Conservation (phyloP, 2,113 vertebrate genomes). For the Acrocephalus arundinaceus region DNA sequence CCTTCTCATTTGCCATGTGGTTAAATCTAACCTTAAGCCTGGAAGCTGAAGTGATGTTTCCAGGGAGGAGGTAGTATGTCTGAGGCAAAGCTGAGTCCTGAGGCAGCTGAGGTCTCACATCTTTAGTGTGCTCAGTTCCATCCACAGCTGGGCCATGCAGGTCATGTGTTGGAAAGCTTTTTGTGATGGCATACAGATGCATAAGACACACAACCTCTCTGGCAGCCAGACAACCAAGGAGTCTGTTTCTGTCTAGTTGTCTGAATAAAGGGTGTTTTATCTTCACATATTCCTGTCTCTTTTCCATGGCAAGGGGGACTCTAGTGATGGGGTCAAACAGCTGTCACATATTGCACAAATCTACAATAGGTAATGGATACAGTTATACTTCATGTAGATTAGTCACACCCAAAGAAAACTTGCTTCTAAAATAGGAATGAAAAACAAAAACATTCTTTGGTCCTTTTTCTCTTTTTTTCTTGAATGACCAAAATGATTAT, state of each 20-base stretch:
- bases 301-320: slow-evolving; percentile 10
- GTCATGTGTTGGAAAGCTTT: not conserved
- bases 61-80: not conserved
- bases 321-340: slow-evolving; percentile 49
- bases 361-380: slow-evolving; percentile 47
- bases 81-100: not conserved
- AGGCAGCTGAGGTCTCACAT: not conserved
- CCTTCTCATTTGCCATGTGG: not conserved
- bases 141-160: not conserved
- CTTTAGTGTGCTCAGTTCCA: not conserved
- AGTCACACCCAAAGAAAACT: slow-evolving; percentile 38
- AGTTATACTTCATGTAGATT: slow-evolving; percentile 59
- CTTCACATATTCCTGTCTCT: slow-evolving; percentile 2
- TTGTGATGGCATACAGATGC: not conserved
- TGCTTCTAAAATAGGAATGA: slow-evolving; percentile 25
- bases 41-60: not conserved
- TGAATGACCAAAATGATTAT: not conserved
- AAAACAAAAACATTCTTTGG: slow-evolving; percentile 33
- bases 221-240: not conserved
- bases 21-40: not conserved
- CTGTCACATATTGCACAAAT: slow-evolving; percentile 35
- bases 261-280: slow-evolving; percentile 47
- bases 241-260: not conserved
- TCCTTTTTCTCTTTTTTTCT: not conserved
- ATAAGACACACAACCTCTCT: not conserved